A percentile compares a stretch with the other conserved stretches of the same genome.
Evolutionary conservation across 2,888 invertebrate genomes (phyloP).

Genomic region (Myopa testacea): DNA sequence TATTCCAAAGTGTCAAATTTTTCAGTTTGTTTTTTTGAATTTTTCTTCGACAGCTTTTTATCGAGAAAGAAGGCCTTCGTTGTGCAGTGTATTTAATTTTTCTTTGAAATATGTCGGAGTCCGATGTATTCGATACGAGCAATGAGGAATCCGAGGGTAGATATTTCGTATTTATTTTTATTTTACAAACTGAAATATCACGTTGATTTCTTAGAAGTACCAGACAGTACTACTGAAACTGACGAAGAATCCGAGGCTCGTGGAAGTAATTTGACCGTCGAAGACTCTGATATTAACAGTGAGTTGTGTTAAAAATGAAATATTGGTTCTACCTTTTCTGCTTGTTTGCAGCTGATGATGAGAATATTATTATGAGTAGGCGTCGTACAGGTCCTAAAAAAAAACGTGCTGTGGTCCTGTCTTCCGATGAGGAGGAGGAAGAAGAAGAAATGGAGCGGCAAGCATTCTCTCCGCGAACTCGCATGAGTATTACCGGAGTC

Average conservation of each 20-base stretch:
- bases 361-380: conserved; percentile 30
- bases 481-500: conserved; percentile 66
- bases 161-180: conserved; percentile 18
- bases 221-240: not conserved
- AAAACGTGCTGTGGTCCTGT: conserved; percentile 37
- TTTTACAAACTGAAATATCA: not conserved
- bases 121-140: conserved; percentile 42
- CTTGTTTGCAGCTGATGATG: conserved; percentile 32
- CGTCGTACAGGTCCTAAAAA: conserved; percentile 1
- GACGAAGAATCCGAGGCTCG: conserved; percentile 13
- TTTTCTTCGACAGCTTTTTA: no score
- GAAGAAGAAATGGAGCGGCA: conserved; percentile 54
- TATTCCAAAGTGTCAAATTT: no score
- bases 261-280: conserved; percentile 43
- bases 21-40: no score
- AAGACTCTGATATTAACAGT: conserved; percentile 45
- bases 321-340: not conserved
- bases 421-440: conserved; percentile 57
- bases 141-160: conserved; percentile 39
- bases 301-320: conserved; percentile 1
- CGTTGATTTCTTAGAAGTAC: not conserved
- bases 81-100: not conserved
- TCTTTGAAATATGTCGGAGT: conserved; percentile 45
- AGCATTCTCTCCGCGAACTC: conserved; percentile 62
- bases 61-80: no score